Conservation (phyloP, 2,113 vertebrate genomes). For the Anolis carolinensis region DNA sequence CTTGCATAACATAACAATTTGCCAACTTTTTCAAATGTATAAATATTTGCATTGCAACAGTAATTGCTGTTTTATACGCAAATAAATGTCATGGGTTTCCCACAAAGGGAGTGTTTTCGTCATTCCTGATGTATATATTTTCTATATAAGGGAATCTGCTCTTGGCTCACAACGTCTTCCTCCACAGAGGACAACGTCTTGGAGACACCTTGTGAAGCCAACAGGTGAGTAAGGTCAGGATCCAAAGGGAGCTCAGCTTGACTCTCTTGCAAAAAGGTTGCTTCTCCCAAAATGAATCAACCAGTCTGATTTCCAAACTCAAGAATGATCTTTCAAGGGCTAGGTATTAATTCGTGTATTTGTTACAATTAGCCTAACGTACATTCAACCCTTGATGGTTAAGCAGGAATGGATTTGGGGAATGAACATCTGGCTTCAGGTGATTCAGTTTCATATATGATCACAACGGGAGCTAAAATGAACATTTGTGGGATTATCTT, state of each 20-base stretch:
- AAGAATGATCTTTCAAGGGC: not conserved
- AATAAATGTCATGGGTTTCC: conserved; percentile 26
- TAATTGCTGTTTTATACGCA: conserved; percentile 51
- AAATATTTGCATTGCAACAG: conserved; percentile 65
- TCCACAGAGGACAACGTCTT: not conserved
- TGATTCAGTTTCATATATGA: no score
- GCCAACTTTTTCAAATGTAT: conserved; percentile 47
- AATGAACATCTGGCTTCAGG: no score
- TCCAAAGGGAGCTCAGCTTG: not conserved
- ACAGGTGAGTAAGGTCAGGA: conserved; percentile 44
- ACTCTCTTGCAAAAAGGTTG: not conserved
- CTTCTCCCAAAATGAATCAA: not conserved
- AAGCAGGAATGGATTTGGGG: not conserved
- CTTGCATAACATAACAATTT: conserved; percentile 54
- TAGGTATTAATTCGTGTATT: not conserved
- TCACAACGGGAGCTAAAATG: no score
- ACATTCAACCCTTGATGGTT: not conserved
- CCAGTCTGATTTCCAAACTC: not conserved
- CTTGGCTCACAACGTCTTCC: not conserved
- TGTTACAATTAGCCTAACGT: not conserved
- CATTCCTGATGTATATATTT: conserved; percentile 16
- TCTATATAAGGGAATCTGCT: conserved; percentile 45
- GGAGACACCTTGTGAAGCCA: fast-evolving
- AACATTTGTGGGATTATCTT: no score
- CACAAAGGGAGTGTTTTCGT: conserved; percentile 1